A percentile compares a stretch with the other conserved stretches of the same genome.
These are phyloP conservation scores for Brachionus rubens DNA, from an alignment of 1,140 invertebrate genomes.

Conservation along the genomic window DNA sequence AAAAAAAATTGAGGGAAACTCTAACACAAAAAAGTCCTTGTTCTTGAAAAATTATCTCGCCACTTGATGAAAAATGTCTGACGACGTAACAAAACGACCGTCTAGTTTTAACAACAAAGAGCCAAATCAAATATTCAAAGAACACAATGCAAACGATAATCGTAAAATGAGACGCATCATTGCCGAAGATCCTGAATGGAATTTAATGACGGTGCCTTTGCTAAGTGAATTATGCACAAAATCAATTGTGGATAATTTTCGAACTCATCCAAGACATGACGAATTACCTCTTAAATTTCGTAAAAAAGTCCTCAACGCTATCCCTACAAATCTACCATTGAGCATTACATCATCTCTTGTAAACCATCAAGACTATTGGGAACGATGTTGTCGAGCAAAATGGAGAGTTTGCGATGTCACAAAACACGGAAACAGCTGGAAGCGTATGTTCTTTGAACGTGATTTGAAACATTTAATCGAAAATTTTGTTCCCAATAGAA, in stretches of 20 bases:
- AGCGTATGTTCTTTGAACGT: slow-evolving; percentile 60
- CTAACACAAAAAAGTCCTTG: too few relatives aligned
- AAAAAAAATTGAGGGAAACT: too few relatives aligned
- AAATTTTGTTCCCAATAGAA: slow-evolving; percentile 59
- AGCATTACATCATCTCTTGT: slow-evolving; percentile 58
- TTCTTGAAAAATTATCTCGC: too few relatives aligned
- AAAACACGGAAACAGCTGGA: slow-evolving; percentile 56
- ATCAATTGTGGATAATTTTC: slow-evolving; percentile 59
- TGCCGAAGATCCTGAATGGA: slow-evolving; percentile 61
- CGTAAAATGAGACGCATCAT: slow-evolving; percentile 60
- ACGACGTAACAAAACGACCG: not conserved
- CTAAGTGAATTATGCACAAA: slow-evolving; percentile 55
- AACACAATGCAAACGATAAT: slow-evolving; percentile 56
- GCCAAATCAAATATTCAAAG: slow-evolving; percentile 48
- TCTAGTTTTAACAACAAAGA: not conserved
- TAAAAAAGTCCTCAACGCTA: slow-evolving; percentile 54
- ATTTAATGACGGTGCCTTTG: slow-evolving; percentile 59
- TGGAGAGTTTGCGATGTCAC: slow-evolving; percentile 60
- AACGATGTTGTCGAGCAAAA: slow-evolving; percentile 49
- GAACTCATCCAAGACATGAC: slow-evolving; percentile 52
- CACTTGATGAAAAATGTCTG: slow-evolving; percentile 28
- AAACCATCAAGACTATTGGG: slow-evolving; percentile 59
- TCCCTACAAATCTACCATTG: slow-evolving; percentile 57
- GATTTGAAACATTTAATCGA: slow-evolving; percentile 60
- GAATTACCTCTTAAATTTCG: slow-evolving; percentile 55